Evolutionary conservation across 2,797 vertebrate genomes (phyloP), one percentile per base, ranked within the genome.

Genomic region (Pangasius krempfi): DNA sequence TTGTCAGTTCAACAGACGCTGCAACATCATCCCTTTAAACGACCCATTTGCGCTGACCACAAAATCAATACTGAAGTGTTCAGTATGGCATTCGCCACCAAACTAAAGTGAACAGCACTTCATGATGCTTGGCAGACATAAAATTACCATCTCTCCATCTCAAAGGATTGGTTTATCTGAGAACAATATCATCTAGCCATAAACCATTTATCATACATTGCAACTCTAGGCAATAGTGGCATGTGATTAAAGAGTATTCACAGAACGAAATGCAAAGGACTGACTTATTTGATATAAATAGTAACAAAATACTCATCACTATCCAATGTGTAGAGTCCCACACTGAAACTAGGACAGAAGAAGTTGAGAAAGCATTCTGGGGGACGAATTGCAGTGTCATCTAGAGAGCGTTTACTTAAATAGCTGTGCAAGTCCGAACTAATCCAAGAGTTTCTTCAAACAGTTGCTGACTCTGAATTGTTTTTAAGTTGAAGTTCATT

Each of bases 1-100:
- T 40, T 73, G 66, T 64, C 54, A 76, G 25, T 37, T 76, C 66
- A 52, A 20, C 78, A 84, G 16, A 85, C 60, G 7, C 13, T 16
- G 78, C 70, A 25, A 64, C 70, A 86, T 86, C 64, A 30, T 83
- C 83, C 47, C 68, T 66, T 84, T 84, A 58, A 83, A 84, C 58
- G 66, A 75, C 22, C 40, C 54, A 73, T 76, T 84, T 50, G 47
- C 18, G 1, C 80, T 18, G 60, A 86, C 85, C 79, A 27, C 85
- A 87, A 89, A 89, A 87, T 89, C 80, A 87, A 87, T 89, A 89
- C 52, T 50, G 37, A 89, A 81, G 66, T 16, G 56, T 33, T 64
- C 79, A 56, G 40, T 10, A 52, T 73, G 47, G 52, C 60, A 18
- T 80, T 81, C 64, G 37, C 84, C 72, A 50, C 83, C 66, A 70